These are phyloP conservation scores for Microctonus aethiopoides DNA, from an alignment of 2,888 invertebrate species.

Conservation along the genomic window DNA sequence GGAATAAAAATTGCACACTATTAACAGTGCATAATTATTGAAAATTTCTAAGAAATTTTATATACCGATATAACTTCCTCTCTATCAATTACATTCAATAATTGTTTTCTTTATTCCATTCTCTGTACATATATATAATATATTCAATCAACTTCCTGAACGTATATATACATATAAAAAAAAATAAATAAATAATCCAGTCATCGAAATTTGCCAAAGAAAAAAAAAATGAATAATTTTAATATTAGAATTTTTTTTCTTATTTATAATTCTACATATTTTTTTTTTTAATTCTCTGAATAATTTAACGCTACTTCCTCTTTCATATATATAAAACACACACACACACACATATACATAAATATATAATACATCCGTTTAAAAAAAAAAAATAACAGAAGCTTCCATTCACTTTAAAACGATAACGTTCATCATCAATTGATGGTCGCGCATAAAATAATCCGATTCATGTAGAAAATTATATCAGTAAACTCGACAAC, in stretches of 20 bases:
- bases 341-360: neutral
- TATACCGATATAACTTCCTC: neutral
- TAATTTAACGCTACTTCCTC: neutral
- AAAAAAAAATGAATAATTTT: neutral
- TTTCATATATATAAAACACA: neutral
- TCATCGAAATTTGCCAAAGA: neutral
- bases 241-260: neutral
- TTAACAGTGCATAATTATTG: neutral
- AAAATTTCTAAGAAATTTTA: neutral
- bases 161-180: neutral
- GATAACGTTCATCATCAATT: constrained; percentile 8
- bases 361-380: neutral
- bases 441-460: constrained; percentile 20
- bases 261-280: neutral
- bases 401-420: constrained; percentile 17
- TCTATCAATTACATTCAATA: neutral
- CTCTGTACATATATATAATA: neutral
- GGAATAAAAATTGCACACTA: neutral
- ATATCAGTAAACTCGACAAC: constrained; percentile 9
- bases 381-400: constrained; percentile 20
- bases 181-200: neutral
- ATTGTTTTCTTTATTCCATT: neutral
- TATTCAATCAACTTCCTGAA: neutral
- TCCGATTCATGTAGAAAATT: constrained; percentile 23
- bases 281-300: neutral